Evolutionary conservation across 2,888 invertebrate genomes (phyloP).

Genomic region (Agrochola macilenta): DNA sequence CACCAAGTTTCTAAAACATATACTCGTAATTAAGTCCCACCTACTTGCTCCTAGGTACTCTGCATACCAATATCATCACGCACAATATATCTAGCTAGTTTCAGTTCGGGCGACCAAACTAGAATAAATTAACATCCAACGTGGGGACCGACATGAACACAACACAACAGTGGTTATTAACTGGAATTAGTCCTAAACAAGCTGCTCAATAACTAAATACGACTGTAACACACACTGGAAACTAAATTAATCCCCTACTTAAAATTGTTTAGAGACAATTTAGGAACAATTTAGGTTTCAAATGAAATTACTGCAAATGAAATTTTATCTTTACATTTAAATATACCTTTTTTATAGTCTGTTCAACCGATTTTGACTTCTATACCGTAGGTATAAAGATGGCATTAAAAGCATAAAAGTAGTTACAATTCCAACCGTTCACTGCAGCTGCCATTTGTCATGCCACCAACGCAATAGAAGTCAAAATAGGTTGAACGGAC

Average conservation of each 20-base stretch:
- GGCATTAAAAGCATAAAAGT: too few relatives aligned
- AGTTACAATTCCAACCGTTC: too few relatives aligned
- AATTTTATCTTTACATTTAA: neutral
- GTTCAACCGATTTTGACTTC: too few relatives aligned
- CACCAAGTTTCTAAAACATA: neutral
- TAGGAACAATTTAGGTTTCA: neutral
- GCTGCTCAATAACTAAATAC: constrained; percentile 51
- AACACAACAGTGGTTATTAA: constrained; percentile 44
- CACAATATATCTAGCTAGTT: constrained; percentile 17
- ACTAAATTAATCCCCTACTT: constrained; percentile 18
- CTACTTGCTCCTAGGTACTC: neutral
- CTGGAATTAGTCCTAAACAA: constrained; percentile 60
- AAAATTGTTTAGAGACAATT: neutral
- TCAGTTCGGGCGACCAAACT: constrained; percentile 23
- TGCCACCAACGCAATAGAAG: too few relatives aligned
- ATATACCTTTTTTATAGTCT: too few relatives aligned
- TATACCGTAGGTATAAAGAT: too few relatives aligned
- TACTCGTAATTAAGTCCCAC: neutral
- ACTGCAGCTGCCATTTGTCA: too few relatives aligned
- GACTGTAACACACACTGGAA: neutral
- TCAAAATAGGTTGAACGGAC: too few relatives aligned
- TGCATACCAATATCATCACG: constrained; percentile 28
- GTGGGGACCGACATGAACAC: constrained; percentile 27
- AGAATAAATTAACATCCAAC: constrained; percentile 29
- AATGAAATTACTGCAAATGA: neutral